Conservation (phyloP, 2,797 vertebrate species). For the Chrosomus eos region DNA sequence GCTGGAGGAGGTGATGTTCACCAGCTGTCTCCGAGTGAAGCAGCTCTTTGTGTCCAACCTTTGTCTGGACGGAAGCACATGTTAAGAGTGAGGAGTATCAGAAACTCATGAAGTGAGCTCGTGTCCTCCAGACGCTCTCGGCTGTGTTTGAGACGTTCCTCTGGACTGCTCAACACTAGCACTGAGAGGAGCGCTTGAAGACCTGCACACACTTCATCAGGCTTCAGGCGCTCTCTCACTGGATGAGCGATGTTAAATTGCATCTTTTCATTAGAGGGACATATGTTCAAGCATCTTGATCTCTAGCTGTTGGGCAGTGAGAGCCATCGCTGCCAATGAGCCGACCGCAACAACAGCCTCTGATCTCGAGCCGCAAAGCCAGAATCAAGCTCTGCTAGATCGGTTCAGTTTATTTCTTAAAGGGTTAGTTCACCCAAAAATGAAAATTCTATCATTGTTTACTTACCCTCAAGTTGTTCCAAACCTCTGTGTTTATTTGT, state of each 20-base stretch:
- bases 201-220: background rate
- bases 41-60: background rate
- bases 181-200: background rate
- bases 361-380: too few relatives aligned
- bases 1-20: background rate
- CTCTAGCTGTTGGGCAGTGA: too few relatives aligned
- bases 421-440: too few relatives aligned
- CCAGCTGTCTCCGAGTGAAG: background rate
- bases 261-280: too few relatives aligned
- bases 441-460: too few relatives aligned
- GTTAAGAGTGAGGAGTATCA: background rate
- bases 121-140: background rate
- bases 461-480: too few relatives aligned
- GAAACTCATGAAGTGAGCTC: background rate
- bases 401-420: too few relatives aligned
- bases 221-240: background rate
- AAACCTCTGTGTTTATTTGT: too few relatives aligned
- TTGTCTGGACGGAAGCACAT: background rate
- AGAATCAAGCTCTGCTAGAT: too few relatives aligned
- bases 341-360: too few relatives aligned
- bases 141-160: constrained; percentile 39
- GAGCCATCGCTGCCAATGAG: too few relatives aligned
- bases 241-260: background rate
- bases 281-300: too few relatives aligned
- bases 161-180: background rate